A percentile compares a stretch with the other conserved stretches of the same genome.
phyloP scores from a whole-genome alignment of 35 echinoderm and acorn worm genomes.

The Eucidaris tribuloides region DNA sequence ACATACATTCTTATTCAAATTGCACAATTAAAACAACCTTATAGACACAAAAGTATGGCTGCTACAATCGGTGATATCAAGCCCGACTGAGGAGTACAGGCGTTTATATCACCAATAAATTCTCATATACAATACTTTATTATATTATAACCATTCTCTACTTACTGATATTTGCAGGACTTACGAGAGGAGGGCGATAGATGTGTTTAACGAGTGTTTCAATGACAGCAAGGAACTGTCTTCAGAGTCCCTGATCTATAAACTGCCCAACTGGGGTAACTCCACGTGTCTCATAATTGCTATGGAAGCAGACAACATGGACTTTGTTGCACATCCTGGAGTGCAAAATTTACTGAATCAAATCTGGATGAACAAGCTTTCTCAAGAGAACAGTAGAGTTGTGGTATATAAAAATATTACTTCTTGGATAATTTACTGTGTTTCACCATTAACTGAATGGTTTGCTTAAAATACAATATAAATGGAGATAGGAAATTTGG shows the following conservation, averaged over 20 bases:
- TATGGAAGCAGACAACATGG: constrained; percentile 9
- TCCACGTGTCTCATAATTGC: constrained; percentile 34
- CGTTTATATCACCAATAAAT: too few species aligned
- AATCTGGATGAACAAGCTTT: constrained; percentile 53
- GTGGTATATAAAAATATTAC: too few species aligned
- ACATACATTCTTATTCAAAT: too few species aligned
- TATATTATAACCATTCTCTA: not conserved
- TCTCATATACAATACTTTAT: too few species aligned
- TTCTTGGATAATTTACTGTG: too few species aligned
- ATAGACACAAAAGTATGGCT: too few species aligned
- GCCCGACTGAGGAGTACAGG: too few species aligned
- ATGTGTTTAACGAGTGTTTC: constrained; percentile 53
- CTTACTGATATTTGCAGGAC: not conserved
- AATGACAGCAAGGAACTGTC: constrained; percentile 21
- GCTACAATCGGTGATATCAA: too few species aligned
- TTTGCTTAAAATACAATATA: too few species aligned
- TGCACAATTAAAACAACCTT: too few species aligned
- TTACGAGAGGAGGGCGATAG: constrained; percentile 34
- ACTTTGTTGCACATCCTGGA: constrained; percentile 23
- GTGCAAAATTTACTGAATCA: constrained; percentile 29
- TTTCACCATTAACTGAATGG: too few species aligned
- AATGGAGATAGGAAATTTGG: too few species aligned
- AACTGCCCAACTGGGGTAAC: constrained; percentile 41
- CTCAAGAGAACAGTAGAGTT: constrained; percentile 34
- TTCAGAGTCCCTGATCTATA: not conserved